Conservation (phyloP, 2,888 invertebrate genomes). For the Nymphalis c-album region DNA sequence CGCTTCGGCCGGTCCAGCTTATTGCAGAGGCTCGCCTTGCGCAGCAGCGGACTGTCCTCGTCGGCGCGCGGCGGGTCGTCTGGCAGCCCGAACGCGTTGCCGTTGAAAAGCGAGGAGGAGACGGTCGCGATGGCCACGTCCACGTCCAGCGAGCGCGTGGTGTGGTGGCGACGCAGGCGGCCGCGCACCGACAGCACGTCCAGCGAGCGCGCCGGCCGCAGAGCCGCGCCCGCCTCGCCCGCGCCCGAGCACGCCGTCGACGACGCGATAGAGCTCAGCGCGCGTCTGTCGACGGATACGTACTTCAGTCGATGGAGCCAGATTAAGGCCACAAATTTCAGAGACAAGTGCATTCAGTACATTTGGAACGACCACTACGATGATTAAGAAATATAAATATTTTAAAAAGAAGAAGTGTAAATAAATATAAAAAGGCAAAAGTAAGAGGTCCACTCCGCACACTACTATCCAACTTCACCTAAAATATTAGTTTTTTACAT, state of each 20-base stretch:
- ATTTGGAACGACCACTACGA: no score
- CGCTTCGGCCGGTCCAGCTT: constrained; percentile 65
- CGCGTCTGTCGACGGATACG: constrained; percentile 60
- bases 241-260: constrained; percentile 78
- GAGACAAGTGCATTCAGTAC: background rate
- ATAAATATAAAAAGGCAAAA: background rate
- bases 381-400: no score
- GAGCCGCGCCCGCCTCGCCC: constrained; percentile 42
- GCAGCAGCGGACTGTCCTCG: constrained; percentile 75
- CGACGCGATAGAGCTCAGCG: constrained; percentile 85
- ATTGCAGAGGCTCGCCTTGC: constrained; percentile 67
- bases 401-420: no score
- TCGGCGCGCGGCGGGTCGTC: constrained; percentile 60
- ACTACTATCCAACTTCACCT: background rate
- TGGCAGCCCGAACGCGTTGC: constrained; percentile 65
- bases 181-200: constrained; percentile 51
- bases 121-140: constrained; percentile 63
- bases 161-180: constrained; percentile 55
- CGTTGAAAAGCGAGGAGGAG: constrained; percentile 71
- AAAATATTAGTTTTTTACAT: background rate
- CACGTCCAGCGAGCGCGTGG: constrained; percentile 65
- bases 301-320: no score
- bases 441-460: background rate
- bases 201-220: constrained; percentile 51
- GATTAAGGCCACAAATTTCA: background rate